These are phyloP conservation scores for Pedionomus torquatus DNA, from an alignment of 2,113 vertebrate genomes.

Conservation along the genomic window DNA sequence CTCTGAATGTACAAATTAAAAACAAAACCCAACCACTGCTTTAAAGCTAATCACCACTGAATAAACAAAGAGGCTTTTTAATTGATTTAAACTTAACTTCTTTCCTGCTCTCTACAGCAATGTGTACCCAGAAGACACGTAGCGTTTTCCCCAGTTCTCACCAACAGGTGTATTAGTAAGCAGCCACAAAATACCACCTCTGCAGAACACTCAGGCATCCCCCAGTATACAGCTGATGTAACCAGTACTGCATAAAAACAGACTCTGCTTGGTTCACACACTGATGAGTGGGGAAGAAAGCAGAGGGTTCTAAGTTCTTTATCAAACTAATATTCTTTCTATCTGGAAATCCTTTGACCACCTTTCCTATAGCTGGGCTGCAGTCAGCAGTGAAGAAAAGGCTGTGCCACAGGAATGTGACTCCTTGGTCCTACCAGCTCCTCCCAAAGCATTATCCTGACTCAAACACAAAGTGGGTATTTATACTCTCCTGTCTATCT, in stretches of 20 bases:
- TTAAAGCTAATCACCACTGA: slow-evolving; percentile 9
- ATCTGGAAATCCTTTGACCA: background rate
- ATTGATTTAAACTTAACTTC: slow-evolving; percentile 49
- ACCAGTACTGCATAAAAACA: background rate
- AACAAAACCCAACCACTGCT: slow-evolving; percentile 14
- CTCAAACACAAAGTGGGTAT: background rate
- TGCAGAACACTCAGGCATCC: background rate
- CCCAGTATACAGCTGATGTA: background rate
- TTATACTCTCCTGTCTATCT: background rate
- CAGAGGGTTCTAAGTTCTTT: background rate
- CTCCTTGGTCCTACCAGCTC: background rate
- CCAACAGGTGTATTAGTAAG: background rate
- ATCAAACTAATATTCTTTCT: background rate
- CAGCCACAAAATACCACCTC: background rate
- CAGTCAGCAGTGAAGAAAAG: background rate
- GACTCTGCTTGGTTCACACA: background rate
- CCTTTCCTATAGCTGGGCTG: background rate
- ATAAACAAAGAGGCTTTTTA: slow-evolving; percentile 56
- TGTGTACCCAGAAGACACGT: background rate
- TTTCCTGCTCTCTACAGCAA: slow-evolving; percentile 14
- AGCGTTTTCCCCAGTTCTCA: background rate
- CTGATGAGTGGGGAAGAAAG: background rate
- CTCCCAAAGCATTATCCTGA: background rate
- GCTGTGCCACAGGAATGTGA: rapidly evolving
- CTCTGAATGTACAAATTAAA: background rate